Conservation (phyloP, 2,797 vertebrate species). For the Gobio occitaniae region DNA sequence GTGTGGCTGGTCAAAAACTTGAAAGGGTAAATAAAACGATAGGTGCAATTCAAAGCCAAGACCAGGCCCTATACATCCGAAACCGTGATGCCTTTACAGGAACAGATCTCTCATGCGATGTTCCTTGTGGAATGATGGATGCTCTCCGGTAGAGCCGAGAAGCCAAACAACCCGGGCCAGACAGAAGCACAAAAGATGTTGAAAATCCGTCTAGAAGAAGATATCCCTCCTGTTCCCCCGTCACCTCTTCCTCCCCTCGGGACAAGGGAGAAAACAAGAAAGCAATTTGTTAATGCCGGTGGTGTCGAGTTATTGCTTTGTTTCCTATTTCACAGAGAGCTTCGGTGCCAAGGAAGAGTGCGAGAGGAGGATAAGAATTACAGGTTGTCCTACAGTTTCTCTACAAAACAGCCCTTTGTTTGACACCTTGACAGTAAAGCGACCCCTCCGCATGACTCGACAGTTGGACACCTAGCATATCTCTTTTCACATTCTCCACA, state of each 20-base stretch:
- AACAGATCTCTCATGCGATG: slow-evolving; percentile 52
- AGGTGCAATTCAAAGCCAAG: not conserved
- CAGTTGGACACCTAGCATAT: slow-evolving; percentile 71
- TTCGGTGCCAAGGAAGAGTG: slow-evolving; percentile 51
- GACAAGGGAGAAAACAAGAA: slow-evolving; percentile 63
- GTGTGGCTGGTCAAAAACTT: slow-evolving; percentile 50
- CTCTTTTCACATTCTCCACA: slow-evolving; percentile 66
- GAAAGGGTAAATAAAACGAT: slow-evolving; percentile 23
- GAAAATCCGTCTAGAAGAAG: slow-evolving; percentile 76
- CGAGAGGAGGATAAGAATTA: slow-evolving; percentile 61
- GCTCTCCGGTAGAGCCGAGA: slow-evolving; percentile 64
- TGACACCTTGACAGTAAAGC: slow-evolving; percentile 76
- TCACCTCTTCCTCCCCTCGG: slow-evolving; percentile 8
- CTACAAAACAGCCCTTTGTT: slow-evolving; percentile 76
- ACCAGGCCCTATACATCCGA: slow-evolving; percentile 5
- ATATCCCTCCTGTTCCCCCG: slow-evolving; percentile 63
- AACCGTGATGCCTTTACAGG: not conserved
- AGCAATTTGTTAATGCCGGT: slow-evolving; percentile 71
- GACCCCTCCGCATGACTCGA: slow-evolving; percentile 70
- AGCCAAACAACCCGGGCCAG: slow-evolving; percentile 56
- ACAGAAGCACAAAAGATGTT: slow-evolving; percentile 78
- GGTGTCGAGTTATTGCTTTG: slow-evolving; percentile 68
- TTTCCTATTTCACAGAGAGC: slow-evolving; percentile 58
- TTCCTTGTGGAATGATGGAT: slow-evolving; percentile 78
- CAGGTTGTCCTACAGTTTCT: slow-evolving; percentile 73